Conservation (phyloP, 2,113 vertebrate genomes). For the Crotalus tigris region DNA sequence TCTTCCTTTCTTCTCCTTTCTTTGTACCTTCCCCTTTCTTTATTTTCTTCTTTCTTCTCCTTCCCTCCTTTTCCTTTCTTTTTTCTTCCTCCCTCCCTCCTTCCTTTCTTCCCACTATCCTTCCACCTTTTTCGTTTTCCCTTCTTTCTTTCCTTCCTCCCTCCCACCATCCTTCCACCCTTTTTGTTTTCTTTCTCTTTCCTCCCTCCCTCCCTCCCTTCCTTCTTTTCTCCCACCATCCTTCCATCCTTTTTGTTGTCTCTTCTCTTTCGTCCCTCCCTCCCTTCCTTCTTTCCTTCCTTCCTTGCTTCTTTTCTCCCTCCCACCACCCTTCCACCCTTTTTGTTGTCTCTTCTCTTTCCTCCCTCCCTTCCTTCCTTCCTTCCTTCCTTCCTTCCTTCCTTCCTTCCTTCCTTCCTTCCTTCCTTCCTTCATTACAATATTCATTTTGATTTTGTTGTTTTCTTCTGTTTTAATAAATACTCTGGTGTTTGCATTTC, state of each 20-base stretch:
- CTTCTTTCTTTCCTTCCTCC: not conserved
- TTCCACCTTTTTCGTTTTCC: not conserved
- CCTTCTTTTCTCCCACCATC: not conserved
- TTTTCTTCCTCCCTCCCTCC: conserved; percentile 18
- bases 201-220: not conserved
- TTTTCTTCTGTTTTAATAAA: conserved; percentile 81
- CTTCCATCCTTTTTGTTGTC: too few species aligned
- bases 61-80: too few species aligned
- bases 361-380: conserved; percentile 20
- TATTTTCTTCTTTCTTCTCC: not conserved
- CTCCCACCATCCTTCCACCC: not conserved
- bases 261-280: not conserved
- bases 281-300: conserved; percentile 1
- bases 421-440: conserved; percentile 64
- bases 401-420: conserved; percentile 23
- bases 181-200: too few species aligned
- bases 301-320: not conserved
- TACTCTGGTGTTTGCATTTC: conserved; percentile 58
- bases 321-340: not conserved
- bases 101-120: not conserved
- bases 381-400: conserved; percentile 51
- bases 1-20: conserved; percentile 41
- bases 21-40: conserved; percentile 3
- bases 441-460: conserved; percentile 70
- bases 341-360: not conserved